These are phyloP conservation scores for Ceratina japonica DNA, from an alignment of 1,140 invertebrate genomes.

Conservation along the genomic window DNA sequence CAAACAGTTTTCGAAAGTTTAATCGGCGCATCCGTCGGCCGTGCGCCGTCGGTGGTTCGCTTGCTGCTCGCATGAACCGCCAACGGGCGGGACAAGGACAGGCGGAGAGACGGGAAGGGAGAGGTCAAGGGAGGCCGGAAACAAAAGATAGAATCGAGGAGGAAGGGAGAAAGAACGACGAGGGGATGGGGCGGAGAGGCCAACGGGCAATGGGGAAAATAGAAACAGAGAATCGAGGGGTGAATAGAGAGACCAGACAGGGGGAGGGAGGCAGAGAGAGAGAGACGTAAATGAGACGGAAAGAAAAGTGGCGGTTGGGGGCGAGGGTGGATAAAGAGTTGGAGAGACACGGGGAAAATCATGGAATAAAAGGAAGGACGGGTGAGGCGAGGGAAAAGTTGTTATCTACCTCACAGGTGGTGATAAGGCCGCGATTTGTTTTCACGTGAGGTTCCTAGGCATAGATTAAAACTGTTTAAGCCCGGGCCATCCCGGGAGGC, in stretches of 20 bases:
- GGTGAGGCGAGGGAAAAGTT: constrained; percentile 69
- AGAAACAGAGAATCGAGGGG: constrained; percentile 23
- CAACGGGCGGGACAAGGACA: constrained; percentile 49
- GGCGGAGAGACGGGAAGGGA: constrained; percentile 11
- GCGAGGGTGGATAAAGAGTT: neutral
- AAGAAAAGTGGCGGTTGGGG: constrained; percentile 4
- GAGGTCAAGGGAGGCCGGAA: constrained; percentile 40
- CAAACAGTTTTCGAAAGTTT: constrained; percentile 77
- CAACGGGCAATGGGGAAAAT: constrained; percentile 32
- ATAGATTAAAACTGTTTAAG: constrained; percentile 72
- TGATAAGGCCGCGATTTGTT: constrained; percentile 75
- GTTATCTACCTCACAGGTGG: constrained; percentile 71
- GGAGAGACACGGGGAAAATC: constrained; percentile 23
- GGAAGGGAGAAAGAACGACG: constrained; percentile 25
- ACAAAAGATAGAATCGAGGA: constrained; percentile 36
- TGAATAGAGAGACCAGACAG: constrained; percentile 9
- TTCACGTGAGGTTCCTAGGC: constrained; percentile 64
- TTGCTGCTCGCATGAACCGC: constrained; percentile 66
- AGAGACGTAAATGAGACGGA: constrained; percentile 32
- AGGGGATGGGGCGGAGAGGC: neutral
- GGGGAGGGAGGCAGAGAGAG: constrained; percentile 19
- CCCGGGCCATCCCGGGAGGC: constrained; percentile 55
- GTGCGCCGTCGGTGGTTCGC: constrained; percentile 61
- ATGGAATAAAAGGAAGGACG: constrained; percentile 37
- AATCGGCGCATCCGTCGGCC: constrained; percentile 71